phyloP scores from a whole-genome alignment of 2,888 invertebrate species.

The Parapristionchus giblindavisi region DNA sequence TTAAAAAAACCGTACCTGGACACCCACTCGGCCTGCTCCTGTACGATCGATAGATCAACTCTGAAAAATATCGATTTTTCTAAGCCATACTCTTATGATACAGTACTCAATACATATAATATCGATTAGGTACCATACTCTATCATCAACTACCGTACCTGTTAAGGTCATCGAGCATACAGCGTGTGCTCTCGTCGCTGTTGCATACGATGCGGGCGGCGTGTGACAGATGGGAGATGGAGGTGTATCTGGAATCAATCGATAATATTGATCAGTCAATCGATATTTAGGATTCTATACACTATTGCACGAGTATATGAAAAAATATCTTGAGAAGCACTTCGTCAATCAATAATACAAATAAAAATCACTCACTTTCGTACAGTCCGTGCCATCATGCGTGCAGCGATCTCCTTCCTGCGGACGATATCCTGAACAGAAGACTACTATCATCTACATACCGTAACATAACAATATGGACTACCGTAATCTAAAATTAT shows the following conservation, averaged over 20 bases:
- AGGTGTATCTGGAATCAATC: slow-evolving; percentile 79
- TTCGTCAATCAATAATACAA: too few relatives aligned
- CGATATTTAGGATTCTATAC: neutral
- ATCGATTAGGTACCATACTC: neutral
- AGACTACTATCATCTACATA: neutral
- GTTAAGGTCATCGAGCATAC: slow-evolving; percentile 95
- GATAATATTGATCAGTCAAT: neutral
- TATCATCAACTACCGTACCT: slow-evolving; percentile 63
- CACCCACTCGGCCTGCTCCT: slow-evolving; percentile 90
- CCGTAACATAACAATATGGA: neutral
- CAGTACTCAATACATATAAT: too few relatives aligned
- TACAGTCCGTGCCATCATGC: slow-evolving; percentile 73
- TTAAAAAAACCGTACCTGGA: slow-evolving; percentile 82
- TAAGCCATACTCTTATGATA: neutral
- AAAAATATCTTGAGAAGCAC: neutral
- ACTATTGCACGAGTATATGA: neutral
- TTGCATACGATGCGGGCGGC: slow-evolving; percentile 94
- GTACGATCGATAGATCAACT: slow-evolving; percentile 96
- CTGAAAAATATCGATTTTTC: slow-evolving; percentile 69
- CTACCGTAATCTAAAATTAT: neutral
- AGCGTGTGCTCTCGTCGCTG: slow-evolving; percentile 90
- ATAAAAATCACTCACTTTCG: slow-evolving; percentile 71
- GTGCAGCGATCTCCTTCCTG: slow-evolving; percentile 78
- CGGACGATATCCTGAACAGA: slow-evolving; percentile 71
- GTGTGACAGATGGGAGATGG: slow-evolving; percentile 93